Evolutionary conservation across 2,797 vertebrate species (phyloP), one percentile per base, ranked within the genome.

Genomic region (Scleropages formosus): DNA sequence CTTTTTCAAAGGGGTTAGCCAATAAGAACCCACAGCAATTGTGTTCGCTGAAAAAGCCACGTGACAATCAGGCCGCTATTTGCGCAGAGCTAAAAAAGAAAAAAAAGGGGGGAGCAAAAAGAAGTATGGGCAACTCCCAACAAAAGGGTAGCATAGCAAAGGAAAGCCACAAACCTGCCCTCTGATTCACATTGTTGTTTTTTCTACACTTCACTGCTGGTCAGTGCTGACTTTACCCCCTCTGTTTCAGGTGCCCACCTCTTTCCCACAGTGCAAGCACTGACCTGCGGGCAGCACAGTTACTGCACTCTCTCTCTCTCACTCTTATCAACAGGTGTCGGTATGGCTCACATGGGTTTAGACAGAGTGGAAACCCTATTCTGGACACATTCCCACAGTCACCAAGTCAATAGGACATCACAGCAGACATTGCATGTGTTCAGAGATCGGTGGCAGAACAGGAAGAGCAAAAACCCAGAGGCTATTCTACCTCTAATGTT

Each of bases 1-100:
- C 91, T 89, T 88, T 91, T 92, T 92, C 84, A 92, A 92, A 93
- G 88, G 82, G 85, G 85, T 59, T 75, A 73, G 81, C 92, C 93
- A 94, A 93, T 92, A 86, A 89, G 76, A 87, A 91, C 89, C 88
- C 88, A 80, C 78, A 64, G 75, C 89, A 83, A 94, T 92, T 94
- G 91, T 92, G 86, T 82, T 86, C 75, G 82, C 84, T 91, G 88
- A 90, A 89, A 90, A 91, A 88, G 91, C 92, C 91, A 93, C 90
- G 87, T 93, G 93, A 92, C 84, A 66, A 82, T 80, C 82, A 77
- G 81, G 82, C 87, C 85, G 85, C 87, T 84, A 87, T 86, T 89
- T 86, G 82, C 81, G 16, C 70, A 68, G 76, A 46, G 76, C 68
- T 80, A 73, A 84, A 78, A 82, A 49, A 74, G 77, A 76, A 78